phyloP scores from a whole-genome alignment of 30 jellyfish, hydroid and myxozoan species.

The Catostylus mosaicus region DNA sequence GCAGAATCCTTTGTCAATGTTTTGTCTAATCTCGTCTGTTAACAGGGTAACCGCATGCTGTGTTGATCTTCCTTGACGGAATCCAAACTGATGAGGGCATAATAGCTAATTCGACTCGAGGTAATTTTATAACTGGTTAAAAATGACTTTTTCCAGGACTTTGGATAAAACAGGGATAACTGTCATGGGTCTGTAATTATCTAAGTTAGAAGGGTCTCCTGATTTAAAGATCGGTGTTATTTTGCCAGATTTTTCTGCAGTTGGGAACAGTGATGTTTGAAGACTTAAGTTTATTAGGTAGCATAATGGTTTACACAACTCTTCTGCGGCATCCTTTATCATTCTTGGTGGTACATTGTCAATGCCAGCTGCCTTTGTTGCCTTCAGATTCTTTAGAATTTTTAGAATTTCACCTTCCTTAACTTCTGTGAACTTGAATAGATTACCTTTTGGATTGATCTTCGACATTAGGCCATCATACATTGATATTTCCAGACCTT shows the following conservation, averaged over 20 bases:
- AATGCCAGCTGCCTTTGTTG: slow-evolving; percentile 50
- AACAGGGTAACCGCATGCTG: slow-evolving; percentile 65
- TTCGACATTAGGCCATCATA: slow-evolving; percentile 25
- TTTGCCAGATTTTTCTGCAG: slow-evolving; percentile 43
- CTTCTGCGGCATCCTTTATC: slow-evolving; percentile 53
- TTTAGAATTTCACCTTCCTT: slow-evolving; percentile 40
- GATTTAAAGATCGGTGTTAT: slow-evolving; percentile 37
- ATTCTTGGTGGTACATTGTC: slow-evolving; percentile 53
- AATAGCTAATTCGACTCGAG: slow-evolving; percentile 42
- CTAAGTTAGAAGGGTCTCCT: slow-evolving; percentile 19
- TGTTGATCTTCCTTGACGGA: slow-evolving; percentile 71
- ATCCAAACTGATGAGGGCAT: slow-evolving; percentile 68
- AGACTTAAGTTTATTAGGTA: slow-evolving; percentile 31
- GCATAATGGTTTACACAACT: slow-evolving; percentile 38
- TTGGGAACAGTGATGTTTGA: slow-evolving; percentile 43
- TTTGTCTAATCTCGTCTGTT: slow-evolving; percentile 59
- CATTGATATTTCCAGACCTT: slow-evolving; percentile 42
- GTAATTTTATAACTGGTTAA: slow-evolving; percentile 56
- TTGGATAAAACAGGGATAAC: slow-evolving; percentile 13
- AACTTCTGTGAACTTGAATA: slow-evolving; percentile 23
- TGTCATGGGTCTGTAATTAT: slow-evolving; percentile 18
- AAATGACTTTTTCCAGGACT: slow-evolving; percentile 17
- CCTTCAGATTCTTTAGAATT: slow-evolving; percentile 21
- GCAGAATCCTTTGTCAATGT: slow-evolving; percentile 80
- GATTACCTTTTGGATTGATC: slow-evolving; percentile 50